phyloP scores from a whole-genome alignment of 2,888 invertebrate species.

The Acronicta aceris region DNA sequence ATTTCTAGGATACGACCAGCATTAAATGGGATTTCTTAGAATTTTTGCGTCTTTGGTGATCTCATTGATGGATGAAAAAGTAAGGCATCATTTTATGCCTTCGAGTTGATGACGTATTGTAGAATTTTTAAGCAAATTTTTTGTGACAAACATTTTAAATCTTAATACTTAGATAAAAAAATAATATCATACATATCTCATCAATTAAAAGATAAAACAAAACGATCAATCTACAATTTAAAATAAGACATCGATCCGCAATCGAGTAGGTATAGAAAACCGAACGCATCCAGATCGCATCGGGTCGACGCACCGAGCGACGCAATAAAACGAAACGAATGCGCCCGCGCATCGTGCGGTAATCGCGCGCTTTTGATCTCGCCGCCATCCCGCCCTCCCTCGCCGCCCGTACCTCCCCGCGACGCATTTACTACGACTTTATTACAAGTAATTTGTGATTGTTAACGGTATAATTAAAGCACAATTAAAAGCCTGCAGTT shows the following conservation, averaged over 20 bases:
- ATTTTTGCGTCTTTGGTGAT: slow-evolving; percentile 23
- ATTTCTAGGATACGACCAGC: slow-evolving; percentile 40
- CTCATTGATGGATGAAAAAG: slow-evolving; percentile 6
- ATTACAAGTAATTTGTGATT: slow-evolving; percentile 74
- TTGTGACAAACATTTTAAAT: too few relatives aligned
- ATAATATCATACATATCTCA: too few relatives aligned
- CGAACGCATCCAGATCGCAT: slow-evolving; percentile 54
- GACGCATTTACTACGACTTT: slow-evolving; percentile 65
- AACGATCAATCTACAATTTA: slow-evolving; percentile 33
- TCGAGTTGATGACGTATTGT: too few relatives aligned
- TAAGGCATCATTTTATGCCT: not conserved
- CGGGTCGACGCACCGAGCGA: slow-evolving; percentile 68
- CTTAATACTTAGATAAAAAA: too few relatives aligned
- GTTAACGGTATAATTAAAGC: slow-evolving; percentile 70
- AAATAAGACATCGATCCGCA: slow-evolving; percentile 48
- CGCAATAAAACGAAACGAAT: slow-evolving; percentile 65
- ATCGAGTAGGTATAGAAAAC: slow-evolving; percentile 52
- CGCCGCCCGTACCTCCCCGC: slow-evolving; percentile 18
- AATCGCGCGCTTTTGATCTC: slow-evolving; percentile 79
- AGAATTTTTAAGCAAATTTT: too few relatives aligned
- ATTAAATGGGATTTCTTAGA: slow-evolving; percentile 18
- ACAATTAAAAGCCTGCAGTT: slow-evolving; percentile 60
- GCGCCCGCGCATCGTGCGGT: slow-evolving; percentile 77
- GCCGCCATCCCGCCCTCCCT: slow-evolving; percentile 58
- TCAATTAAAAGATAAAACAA: slow-evolving; percentile 32